Base-by-base conservation (phyloP, 2,888 invertebrate genomes). In the Meghimatium bilineatum region DNA sequence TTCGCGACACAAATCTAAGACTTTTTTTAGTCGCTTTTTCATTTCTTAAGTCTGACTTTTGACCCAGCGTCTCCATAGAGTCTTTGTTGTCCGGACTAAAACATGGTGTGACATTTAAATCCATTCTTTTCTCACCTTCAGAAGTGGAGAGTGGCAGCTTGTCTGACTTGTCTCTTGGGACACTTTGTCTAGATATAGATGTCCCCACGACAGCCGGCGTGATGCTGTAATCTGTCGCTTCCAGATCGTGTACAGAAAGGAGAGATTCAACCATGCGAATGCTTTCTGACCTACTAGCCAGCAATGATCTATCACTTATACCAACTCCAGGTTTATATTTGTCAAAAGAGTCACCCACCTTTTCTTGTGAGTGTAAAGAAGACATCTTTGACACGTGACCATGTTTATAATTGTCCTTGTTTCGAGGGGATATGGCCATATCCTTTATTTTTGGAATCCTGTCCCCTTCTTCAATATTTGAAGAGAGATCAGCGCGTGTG, bases 241-340 rank as follows among this genome's bases (percentile, higher is more conserved):
- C 29, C 14, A 29, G 14, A 14, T 32, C 67, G 20, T 44, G 29
- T 8, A 79, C 66, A 49, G 80, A 80, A 8, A 71, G 32, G 14
- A 80, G 56, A 34, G 80, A 80, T 36, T 80, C 80, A 52, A 80
- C 80, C 80, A 80, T 80, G 17, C 23, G 80, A 38, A 80, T 80
- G n/a, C 71, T 80, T 17, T 80, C 80, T 26, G 49, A 1, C 8
- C 76, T n/a, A 12, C 14, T 23, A 36, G 60, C 63, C 34, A n/a
- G 5, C 38, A 72, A 2, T 72, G 44, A n/a, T 14, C n/a, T 8
- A 3, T 38, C 23, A n/a, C 12, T 17, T 49, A n/a, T 49, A 17
- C 10, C 5, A 67, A 26, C 6, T 23, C 38, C 10, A 8, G 5
- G 23, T 23, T 26, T 38, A 12, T n/a, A 0, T 26, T 20, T 14